Base-by-base conservation (phyloP, 30 jellyfish, hydroid and myxozoan genomes). In the Morbakka virulenta region DNA sequence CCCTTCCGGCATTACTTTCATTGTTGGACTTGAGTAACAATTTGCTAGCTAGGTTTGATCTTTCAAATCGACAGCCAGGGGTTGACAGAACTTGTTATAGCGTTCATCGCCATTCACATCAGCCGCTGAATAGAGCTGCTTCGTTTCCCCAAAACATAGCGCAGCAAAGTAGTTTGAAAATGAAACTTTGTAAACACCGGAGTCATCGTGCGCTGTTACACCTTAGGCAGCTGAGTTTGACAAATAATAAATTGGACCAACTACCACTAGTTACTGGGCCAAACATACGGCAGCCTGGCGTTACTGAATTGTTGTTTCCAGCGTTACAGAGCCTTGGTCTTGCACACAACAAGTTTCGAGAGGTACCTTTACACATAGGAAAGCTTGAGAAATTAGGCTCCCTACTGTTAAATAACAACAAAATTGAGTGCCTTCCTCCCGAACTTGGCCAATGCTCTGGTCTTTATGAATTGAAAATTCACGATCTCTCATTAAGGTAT, bases 381-480 rank as follows among this genome's bases (percentile, higher is more conserved):
- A 79, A 84, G 50, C 53, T 91, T 76, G 76, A 49, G 20, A 77
- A 52, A 21, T 80, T 91, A 12, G 64, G 67, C 2, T 49, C 86
- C 49, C 67, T 91, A 9, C 23, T 85, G 4, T 26, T 41, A 28
- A 80, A 88, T 3, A 84, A 84, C 68, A 49, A 85, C 4, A 77
- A 67, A 29, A 52, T 83, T 50, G 87, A 67, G 28, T n/a, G 74
- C 1, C 61, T 91, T 61, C 98, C 98, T 0, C 83, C 91, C 0
- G 96, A 91, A 70, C 77, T 91, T 22, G 98, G 98, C 0, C 50
- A 76, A 51, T 91, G 98, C 50, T 47, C 92, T 2, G 72, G 68
- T 14, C 41, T 91, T 25, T 83, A 91, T 49, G 96, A 75, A 35
- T 67, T 91, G 84, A 77, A 74, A 50, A 28, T 91, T 49, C 86